Conservation (phyloP, 2,888 invertebrate species). For the Plusia festucae region DNA sequence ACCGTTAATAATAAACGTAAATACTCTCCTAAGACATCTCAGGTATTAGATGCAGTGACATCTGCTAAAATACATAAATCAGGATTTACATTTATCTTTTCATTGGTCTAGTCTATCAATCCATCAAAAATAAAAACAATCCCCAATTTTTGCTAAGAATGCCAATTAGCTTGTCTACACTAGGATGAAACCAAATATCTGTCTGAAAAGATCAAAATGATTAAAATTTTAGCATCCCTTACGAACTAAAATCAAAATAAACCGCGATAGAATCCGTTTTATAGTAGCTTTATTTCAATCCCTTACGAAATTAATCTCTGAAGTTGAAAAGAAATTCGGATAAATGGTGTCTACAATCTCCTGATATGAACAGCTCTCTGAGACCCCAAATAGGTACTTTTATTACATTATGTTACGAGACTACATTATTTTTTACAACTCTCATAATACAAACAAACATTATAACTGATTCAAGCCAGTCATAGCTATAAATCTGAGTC, state of each 20-base stretch:
- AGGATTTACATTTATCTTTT: background rate
- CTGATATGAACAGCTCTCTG: conserved; percentile 7
- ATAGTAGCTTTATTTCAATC: too few species aligned
- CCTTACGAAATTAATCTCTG: background rate
- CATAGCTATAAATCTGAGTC: conserved; percentile 47
- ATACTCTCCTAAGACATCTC: background rate
- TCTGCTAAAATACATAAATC: background rate
- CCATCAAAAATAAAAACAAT: background rate
- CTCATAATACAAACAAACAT: conserved; percentile 33
- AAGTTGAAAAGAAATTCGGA: background rate
- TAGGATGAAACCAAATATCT: too few species aligned
- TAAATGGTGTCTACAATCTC: background rate
- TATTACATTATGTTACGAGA: conserved; percentile 41
- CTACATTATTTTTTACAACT: conserved; percentile 50
- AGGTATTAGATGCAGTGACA: background rate
- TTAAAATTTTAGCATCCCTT: too few species aligned
- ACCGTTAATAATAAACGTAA: conserved; percentile 13
- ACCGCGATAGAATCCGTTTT: too few species aligned
- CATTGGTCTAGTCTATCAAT: too few species aligned
- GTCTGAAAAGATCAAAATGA: too few species aligned
- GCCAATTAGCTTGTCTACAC: too few species aligned
- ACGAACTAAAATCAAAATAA: too few species aligned
- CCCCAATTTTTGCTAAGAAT: too few species aligned
- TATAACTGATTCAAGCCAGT: conserved; percentile 22
- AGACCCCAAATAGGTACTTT: conserved; percentile 10